Evolutionary conservation across 1,140 invertebrate genomes (phyloP), one percentile per base, ranked within the genome.

Genomic region (Heliconius hewitsoni): DNA sequence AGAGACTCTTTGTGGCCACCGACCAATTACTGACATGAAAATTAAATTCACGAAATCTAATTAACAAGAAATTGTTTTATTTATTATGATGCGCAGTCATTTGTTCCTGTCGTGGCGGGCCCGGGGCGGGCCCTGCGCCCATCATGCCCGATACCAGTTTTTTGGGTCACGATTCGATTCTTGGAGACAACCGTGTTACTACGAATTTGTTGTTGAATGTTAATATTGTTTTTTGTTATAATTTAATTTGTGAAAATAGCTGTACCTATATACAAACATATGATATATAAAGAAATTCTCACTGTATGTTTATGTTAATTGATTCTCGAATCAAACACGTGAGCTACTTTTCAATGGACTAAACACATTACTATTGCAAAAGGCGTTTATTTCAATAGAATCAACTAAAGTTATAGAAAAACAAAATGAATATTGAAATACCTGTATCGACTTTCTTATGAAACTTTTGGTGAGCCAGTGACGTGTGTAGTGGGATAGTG

Each of bases 11-110:
- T 94, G 92, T 94, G 91, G 88, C 91, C 91, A 93, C 93, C 91
- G 92, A 93, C 93, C 93, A 92, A 94, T 94, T 94, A 94, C 93
- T 82, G 90, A 88, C 92, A 94, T 94, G 93, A 94, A 94, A 94
- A 94, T 94, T 94, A 94, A 94, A 94, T 94, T 94, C 93, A 94
- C 92, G 92, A 94, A 94, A 94, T 94, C 93, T 94, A 94, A 94
- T 94, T 94, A 94, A 93, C 91, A 94, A 94, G 89, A 94, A 94
- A 94, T 94, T 94, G 93, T 94, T 94, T 94, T 94, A 94, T 94
- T 93, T 94, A 94, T 94, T 93, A 94, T 94, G 92, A 93, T 94
- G 91, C 92, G 91, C 80, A 89, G 91, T 93, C 92, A 94, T 94
- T 94, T 94, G 93, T 94, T 90, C 84, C 81, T 89, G 93, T 94